A percentile compares a stretch with the other conserved stretches of the same genome.
Conservation (phyloP, 2,888 invertebrate genomes). For the Phyllotreta cruciferae region DNA sequence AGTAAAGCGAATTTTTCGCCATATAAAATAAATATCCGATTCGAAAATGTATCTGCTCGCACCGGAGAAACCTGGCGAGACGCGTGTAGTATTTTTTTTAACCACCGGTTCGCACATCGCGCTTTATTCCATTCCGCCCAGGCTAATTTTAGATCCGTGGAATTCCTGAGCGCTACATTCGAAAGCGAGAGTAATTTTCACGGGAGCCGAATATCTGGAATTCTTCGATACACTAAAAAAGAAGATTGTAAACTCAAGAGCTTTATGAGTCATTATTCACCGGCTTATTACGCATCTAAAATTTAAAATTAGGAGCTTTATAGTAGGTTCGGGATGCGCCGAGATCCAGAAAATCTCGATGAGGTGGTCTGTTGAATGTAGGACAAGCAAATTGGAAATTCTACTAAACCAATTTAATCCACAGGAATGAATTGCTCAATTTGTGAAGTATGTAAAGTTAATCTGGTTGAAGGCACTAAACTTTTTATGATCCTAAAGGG, state of each 20-base stretch:
- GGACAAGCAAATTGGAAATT: not conserved
- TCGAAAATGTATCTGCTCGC: no score
- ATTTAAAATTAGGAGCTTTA: slow-evolving; percentile 11
- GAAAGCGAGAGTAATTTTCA: slow-evolving; percentile 11
- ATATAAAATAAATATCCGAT: no score
- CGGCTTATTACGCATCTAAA: slow-evolving; percentile 4
- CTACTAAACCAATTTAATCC: not conserved
- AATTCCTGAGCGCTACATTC: not conserved
- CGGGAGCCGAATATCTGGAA: slow-evolving; percentile 9
- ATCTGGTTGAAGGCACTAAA: not conserved
- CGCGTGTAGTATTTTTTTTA: not conserved
- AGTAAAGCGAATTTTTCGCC: no score
- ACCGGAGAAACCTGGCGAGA: not conserved
- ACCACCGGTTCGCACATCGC: not conserved
- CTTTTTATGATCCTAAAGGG: no score
- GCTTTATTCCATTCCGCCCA: not conserved
- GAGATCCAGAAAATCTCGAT: not conserved
- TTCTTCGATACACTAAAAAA: not conserved
- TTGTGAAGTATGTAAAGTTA: not conserved
- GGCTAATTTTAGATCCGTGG: not conserved
- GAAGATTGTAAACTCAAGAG: slow-evolving; percentile 9
- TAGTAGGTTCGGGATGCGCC: not conserved
- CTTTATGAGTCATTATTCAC: slow-evolving; percentile 11
- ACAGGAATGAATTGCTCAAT: not conserved
- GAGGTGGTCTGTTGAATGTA: slow-evolving; percentile 7